Evolutionary conservation across 2,797 vertebrate species (phyloP).

Genomic region (Hippocampus kuda): DNA sequence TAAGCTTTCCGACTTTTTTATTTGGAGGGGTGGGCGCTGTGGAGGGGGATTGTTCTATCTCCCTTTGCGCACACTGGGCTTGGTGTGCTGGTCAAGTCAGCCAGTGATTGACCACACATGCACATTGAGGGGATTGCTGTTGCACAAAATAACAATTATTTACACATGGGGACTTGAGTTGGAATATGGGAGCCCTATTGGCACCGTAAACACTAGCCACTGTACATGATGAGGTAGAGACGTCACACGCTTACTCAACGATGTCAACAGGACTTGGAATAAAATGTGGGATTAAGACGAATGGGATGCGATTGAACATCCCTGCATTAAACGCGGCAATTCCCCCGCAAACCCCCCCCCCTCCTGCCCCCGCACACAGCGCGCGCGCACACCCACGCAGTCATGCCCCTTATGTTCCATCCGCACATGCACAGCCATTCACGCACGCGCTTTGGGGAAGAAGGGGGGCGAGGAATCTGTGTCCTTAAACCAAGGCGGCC

Average conservation of each 20-base stretch:
- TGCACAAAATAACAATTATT: background rate
- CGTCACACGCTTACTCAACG: constrained; percentile 8
- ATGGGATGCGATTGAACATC: constrained; percentile 10
- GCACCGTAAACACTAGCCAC: constrained; percentile 20
- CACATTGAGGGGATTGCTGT: background rate
- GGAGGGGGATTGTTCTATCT: background rate
- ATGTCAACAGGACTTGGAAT: constrained; percentile 4
- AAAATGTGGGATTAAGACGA: constrained; percentile 22
- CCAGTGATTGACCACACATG: background rate
- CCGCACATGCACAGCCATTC: constrained; percentile 8
- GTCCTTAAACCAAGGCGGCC: constrained; percentile 43
- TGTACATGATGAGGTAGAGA: constrained; percentile 28
- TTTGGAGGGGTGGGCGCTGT: no score
- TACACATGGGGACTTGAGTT: background rate
- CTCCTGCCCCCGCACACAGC: no score
- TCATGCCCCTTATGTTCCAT: constrained; percentile 2
- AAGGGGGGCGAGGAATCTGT: constrained; percentile 19
- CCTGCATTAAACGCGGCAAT: constrained; percentile 13
- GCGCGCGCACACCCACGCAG: background rate
- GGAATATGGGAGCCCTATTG: background rate
- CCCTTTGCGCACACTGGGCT: constrained; percentile 9
- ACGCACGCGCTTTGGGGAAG: constrained; percentile 12
- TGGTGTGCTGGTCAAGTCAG: constrained; percentile 23
- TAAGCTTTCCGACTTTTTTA: background rate
- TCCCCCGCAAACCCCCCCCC: background rate